These are phyloP conservation scores for Gambusia holbrooki DNA, from an alignment of 2,113 vertebrate species.

Conservation along the genomic window DNA sequence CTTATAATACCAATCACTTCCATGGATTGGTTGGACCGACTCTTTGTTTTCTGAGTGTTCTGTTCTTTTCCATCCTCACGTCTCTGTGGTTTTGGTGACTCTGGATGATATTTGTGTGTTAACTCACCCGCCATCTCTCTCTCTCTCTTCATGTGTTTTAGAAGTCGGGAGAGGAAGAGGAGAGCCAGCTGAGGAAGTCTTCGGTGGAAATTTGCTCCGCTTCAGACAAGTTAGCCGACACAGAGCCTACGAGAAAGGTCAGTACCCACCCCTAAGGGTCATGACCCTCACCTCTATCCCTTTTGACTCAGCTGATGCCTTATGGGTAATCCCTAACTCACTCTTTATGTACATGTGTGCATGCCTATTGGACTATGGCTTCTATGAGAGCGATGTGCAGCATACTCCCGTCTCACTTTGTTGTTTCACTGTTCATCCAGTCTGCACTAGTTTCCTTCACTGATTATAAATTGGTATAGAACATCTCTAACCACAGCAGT, in stretches of 20 bases:
- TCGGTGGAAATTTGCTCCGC: constrained; percentile 64
- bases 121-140: constrained; percentile 1
- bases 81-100: not conserved
- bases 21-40: constrained; percentile 31
- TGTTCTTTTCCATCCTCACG: not conserved
- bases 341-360: constrained; percentile 38
- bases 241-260: constrained; percentile 73
- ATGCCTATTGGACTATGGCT: constrained; percentile 66
- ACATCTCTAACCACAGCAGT: constrained; percentile 1
- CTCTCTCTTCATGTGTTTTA: constrained; percentile 46
- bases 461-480: constrained; percentile 27
- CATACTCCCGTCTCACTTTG: constrained; percentile 35
- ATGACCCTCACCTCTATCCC: constrained; percentile 18
- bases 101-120: constrained; percentile 3
- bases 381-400: constrained; percentile 35
- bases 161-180: constrained; percentile 75
- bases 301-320: constrained; percentile 50
- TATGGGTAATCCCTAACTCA: constrained; percentile 65
- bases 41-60: constrained; percentile 24
- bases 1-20: constrained; percentile 49
- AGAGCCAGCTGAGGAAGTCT: constrained; percentile 69
- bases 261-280: constrained; percentile 56
- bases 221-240: constrained; percentile 68
- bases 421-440: constrained; percentile 36
- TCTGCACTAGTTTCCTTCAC: constrained; percentile 20